phyloP scores from a whole-genome alignment of 2,113 vertebrate genomes.

The Pteropus alecto region DNA sequence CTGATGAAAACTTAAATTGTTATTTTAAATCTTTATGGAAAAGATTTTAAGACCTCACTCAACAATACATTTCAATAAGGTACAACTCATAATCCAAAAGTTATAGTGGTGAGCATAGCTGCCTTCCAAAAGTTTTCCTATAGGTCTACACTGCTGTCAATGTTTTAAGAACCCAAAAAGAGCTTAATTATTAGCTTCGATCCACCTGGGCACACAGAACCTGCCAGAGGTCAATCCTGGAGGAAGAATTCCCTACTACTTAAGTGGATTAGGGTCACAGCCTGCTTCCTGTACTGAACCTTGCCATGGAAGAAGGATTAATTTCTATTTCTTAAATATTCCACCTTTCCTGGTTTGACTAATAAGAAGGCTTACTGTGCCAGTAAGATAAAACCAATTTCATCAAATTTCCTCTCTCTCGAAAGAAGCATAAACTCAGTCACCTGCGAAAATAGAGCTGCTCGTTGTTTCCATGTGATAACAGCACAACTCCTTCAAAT shows the following conservation, averaged over 20 bases:
- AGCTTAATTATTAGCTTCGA: not conserved
- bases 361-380: not conserved
- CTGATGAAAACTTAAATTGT: not conserved
- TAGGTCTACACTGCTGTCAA: not conserved
- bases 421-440: not conserved
- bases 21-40: conserved; percentile 21
- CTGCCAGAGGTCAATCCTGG: not conserved
- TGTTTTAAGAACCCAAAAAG: not conserved
- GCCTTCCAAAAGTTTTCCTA: not conserved
- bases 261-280: not conserved
- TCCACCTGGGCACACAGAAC: not conserved
- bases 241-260: not conserved
- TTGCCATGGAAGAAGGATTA: not conserved
- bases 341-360: not conserved
- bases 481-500: not conserved
- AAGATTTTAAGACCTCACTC: not conserved
- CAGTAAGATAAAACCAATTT: not conserved
- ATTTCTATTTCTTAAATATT: not conserved
- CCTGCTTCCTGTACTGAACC: not conserved
- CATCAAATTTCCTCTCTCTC: not conserved
- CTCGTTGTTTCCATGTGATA: not conserved
- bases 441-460: not conserved
- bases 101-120: not conserved
- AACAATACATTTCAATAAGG: not conserved
- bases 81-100: not conserved